Percentiles rank a stretch among this genome's conserved stretches.
Evolutionary conservation across 2,797 vertebrate species (phyloP).

Genomic region (Dendrocincla fuliginosa): DNA sequence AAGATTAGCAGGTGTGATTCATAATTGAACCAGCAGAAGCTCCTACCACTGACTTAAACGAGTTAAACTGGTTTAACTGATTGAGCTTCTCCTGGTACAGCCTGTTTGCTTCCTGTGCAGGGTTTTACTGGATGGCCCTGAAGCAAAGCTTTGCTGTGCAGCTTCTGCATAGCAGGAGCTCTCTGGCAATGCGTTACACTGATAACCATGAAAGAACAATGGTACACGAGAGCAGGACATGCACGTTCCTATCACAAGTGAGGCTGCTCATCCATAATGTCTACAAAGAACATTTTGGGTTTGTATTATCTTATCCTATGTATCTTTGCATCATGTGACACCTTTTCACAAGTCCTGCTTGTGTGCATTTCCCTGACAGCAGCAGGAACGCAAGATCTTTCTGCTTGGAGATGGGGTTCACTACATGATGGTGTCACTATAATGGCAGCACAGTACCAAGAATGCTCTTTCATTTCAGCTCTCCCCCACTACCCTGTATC

Average conservation of each 20-base stretch:
- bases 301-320: neutral
- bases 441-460: neutral
- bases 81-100: neutral
- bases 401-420: neutral
- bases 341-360: neutral
- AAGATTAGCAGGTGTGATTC: neutral
- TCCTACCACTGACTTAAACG: neutral
- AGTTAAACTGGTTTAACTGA: neutral
- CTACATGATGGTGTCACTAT: neutral
- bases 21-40: neutral
- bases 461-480: neutral
- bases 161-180: neutral
- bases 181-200: neutral
- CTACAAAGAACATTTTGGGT: neutral
- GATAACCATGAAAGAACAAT: neutral
- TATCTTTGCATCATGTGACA: neutral
- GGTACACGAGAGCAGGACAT: neutral
- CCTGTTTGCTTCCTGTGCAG: neutral
- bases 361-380: neutral
- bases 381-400: neutral
- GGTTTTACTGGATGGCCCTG: neutral
- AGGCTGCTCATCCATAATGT: neutral
- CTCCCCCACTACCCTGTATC: neutral
- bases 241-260: neutral
- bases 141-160: neutral